Evolutionary conservation across 2,797 vertebrate species (phyloP).

Genomic region (Lithobates pipiens): DNA sequence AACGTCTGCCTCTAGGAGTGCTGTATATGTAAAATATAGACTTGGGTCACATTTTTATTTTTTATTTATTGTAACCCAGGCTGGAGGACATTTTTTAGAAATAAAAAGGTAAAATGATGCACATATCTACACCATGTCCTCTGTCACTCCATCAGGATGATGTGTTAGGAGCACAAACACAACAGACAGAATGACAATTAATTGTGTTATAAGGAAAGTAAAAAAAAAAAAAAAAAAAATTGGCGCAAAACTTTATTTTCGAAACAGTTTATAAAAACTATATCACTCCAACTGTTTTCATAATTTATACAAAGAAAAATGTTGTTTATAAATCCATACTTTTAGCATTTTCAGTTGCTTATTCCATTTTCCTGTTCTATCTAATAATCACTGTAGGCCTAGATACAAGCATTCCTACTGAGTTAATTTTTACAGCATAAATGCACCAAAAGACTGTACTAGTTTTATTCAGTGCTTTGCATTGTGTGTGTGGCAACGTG

Average conservation of each 20-base stretch:
- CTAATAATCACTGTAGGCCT: not conserved
- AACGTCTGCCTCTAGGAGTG: too few species aligned
- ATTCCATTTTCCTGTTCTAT: not conserved
- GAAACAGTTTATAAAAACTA: not conserved
- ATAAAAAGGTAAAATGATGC: too few species aligned
- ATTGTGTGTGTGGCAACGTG: not conserved
- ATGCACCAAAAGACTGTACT: not conserved
- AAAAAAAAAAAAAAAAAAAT: not conserved
- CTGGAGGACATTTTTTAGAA: too few species aligned
- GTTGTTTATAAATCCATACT: not conserved
- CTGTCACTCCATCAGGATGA: too few species aligned
- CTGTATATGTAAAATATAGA: too few species aligned
- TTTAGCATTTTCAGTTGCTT: not conserved
- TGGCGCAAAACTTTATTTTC: not conserved
- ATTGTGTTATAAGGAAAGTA: not conserved
- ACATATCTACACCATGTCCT: too few species aligned
- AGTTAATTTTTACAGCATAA: not conserved
- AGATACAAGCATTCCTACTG: not conserved
- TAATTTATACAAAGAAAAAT: not conserved
- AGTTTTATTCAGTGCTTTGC: not conserved
- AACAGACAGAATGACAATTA: too few species aligned
- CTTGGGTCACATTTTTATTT: too few species aligned
- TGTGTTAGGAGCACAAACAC: too few species aligned
- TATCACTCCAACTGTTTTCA: too few species aligned
- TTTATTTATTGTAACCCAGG: too few species aligned